These are phyloP conservation scores for Pelvicachromis taeniatus DNA, from an alignment of 2,113 vertebrate species.

Conservation along the genomic window DNA sequence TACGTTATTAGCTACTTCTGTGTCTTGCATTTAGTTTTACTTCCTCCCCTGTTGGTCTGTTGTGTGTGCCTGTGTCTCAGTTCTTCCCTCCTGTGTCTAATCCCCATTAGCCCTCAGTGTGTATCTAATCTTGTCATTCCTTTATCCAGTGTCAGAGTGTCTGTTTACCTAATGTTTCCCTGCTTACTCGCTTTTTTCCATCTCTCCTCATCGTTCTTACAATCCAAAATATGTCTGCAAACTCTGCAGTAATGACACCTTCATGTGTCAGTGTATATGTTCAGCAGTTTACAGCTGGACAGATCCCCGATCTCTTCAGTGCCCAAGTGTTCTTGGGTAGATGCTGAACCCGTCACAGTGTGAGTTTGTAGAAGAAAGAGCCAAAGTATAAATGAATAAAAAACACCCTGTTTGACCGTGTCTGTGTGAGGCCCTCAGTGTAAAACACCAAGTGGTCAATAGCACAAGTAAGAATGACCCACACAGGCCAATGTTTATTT, in stretches of 20 bases:
- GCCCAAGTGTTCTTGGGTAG: not conserved
- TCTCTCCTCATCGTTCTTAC: not conserved
- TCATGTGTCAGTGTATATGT: not conserved
- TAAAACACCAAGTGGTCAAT: not conserved
- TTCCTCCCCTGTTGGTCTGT: no score
- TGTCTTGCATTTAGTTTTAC: no score
- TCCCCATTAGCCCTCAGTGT: no score
- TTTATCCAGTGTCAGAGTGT: not conserved
- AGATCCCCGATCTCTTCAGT: not conserved
- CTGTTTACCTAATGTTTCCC: not conserved
- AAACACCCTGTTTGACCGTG: not conserved
- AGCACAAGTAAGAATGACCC: not conserved
- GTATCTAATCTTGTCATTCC: not conserved
- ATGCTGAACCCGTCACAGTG: not conserved
- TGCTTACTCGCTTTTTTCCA: not conserved
- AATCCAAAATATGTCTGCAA: not conserved
- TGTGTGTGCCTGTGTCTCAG: no score
- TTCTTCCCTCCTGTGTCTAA: no score
- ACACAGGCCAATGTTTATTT: not conserved
- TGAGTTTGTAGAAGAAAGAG: not conserved
- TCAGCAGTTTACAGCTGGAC: not conserved
- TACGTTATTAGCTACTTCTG: not conserved
- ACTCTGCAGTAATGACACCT: not conserved
- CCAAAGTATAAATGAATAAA: not conserved
- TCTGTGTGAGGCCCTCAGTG: not conserved